Conservation (phyloP, 2,113 vertebrate species). For the Xiphorhynchus elegans region DNA sequence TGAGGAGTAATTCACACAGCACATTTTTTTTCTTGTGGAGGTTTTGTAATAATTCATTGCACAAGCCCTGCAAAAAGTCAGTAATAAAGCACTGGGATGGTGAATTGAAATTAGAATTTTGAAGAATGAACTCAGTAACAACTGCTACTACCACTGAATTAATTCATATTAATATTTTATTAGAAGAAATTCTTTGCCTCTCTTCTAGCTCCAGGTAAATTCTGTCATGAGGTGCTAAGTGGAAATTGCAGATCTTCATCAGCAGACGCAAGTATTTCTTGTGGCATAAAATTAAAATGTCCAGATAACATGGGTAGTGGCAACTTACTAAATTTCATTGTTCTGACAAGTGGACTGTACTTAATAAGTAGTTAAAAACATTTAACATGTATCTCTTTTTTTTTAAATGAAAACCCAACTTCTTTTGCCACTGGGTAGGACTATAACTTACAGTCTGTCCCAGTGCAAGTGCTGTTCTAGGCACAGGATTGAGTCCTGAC, state of each 20-base stretch:
- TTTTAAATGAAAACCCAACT: not conserved
- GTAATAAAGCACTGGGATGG: not conserved
- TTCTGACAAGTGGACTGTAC: not conserved
- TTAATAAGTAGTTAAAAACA: not conserved
- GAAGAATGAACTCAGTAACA: constrained; percentile 15
- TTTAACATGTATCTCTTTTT: not conserved
- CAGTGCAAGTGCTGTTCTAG: not conserved
- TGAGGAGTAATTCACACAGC: not conserved
- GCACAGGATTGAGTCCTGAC: not conserved
- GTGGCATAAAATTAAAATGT: constrained; percentile 22
- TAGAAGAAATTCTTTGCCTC: constrained; percentile 12
- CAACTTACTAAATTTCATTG: not conserved
- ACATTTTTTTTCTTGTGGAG: not conserved
- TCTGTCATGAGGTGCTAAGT: constrained; percentile 1
- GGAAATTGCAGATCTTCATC: constrained; percentile 32
- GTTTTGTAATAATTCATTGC: constrained; percentile 1
- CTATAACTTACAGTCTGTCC: not conserved
- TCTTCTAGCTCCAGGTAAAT: constrained; percentile 36
- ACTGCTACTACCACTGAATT: constrained; percentile 14
- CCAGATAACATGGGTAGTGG: not conserved
- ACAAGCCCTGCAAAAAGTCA: not conserved
- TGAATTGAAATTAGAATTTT: constrained; percentile 14
- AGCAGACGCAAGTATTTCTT: constrained; percentile 13
- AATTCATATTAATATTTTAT: constrained; percentile 55
- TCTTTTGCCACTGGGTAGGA: not conserved